A percentile compares a stretch with the other conserved stretches of the same genome.
These are phyloP conservation scores for Falco naumanni DNA, from an alignment of 2,797 vertebrate species.

Conservation along the genomic window DNA sequence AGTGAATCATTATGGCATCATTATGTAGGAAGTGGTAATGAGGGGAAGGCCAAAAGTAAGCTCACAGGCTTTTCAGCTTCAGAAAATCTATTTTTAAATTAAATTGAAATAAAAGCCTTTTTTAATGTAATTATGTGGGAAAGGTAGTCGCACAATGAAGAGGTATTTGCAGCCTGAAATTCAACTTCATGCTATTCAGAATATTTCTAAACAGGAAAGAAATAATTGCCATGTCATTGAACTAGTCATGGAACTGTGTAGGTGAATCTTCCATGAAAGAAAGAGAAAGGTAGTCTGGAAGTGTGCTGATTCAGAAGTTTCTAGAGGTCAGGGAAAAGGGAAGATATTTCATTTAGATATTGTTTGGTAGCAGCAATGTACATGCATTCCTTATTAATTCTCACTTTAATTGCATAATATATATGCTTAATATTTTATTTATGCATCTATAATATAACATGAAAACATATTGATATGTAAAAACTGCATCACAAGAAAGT, in stretches of 20 bases:
- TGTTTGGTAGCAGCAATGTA: background rate
- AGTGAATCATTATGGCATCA: conserved; percentile 30
- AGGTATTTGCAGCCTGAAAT: background rate
- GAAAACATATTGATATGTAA: background rate
- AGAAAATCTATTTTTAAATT: conserved; percentile 27
- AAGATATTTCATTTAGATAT: background rate
- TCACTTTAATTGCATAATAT: background rate
- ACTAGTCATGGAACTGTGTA: background rate
- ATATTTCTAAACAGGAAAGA: conserved; percentile 32
- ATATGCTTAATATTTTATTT: background rate
- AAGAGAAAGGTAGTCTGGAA: background rate
- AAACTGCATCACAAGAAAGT: background rate
- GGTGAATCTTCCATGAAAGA: background rate
- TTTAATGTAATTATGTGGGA: background rate
- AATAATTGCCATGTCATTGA: conserved; percentile 3
- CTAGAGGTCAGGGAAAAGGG: background rate
- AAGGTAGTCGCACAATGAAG: background rate
- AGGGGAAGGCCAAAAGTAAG: background rate
- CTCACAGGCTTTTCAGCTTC: background rate
- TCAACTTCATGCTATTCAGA: background rate
- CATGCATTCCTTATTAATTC: background rate
- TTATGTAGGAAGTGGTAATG: conserved; percentile 7
- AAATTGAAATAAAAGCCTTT: background rate
- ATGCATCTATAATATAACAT: background rate
- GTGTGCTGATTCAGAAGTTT: background rate